Percentiles rank a stretch among this genome's conserved stretches.
phyloP scores from a whole-genome alignment of 2,888 invertebrate genomes.

The Polyploca ridens region DNA sequence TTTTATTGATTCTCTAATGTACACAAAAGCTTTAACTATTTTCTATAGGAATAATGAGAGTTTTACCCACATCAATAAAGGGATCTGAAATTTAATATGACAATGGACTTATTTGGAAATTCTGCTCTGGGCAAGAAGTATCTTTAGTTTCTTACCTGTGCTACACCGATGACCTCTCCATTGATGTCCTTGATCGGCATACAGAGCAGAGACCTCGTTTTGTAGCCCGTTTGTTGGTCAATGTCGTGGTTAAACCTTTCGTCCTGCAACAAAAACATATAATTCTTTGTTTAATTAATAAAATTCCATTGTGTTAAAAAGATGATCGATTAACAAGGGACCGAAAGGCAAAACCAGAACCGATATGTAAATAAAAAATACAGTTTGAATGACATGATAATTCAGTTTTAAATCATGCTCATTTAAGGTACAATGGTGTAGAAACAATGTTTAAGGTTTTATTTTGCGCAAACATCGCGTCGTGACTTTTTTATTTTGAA shows the following conservation, averaged over 20 bases:
- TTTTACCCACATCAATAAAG: not conserved
- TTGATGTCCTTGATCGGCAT: constrained; percentile 98
- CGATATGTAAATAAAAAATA: too few relatives aligned
- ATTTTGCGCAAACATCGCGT: too few relatives aligned
- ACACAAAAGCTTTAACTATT: constrained; percentile 34
- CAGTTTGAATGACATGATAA: too few relatives aligned
- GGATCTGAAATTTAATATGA: not conserved
- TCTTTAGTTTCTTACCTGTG: constrained; percentile 87
- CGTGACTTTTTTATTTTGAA: too few relatives aligned
- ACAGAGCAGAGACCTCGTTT: constrained; percentile 95
- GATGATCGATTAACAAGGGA: too few relatives aligned
- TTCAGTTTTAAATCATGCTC: too few relatives aligned
- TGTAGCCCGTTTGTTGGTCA: constrained; percentile 96
- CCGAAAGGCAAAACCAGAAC: too few relatives aligned
- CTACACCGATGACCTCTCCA: constrained; percentile 98
- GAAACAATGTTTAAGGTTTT: too few relatives aligned
- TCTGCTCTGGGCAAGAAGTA: too few relatives aligned
- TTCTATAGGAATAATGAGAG: constrained; percentile 25
- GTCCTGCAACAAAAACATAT: constrained; percentile 58
- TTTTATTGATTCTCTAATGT: constrained; percentile 30
- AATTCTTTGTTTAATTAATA: too few relatives aligned
- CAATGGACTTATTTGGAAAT: constrained; percentile 3
- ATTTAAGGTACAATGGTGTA: too few relatives aligned
- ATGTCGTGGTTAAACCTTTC: constrained; percentile 96
- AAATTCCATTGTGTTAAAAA: not conserved